Evolutionary conservation across 1,140 invertebrate species (phyloP).

Genomic region (Myzus persicae): DNA sequence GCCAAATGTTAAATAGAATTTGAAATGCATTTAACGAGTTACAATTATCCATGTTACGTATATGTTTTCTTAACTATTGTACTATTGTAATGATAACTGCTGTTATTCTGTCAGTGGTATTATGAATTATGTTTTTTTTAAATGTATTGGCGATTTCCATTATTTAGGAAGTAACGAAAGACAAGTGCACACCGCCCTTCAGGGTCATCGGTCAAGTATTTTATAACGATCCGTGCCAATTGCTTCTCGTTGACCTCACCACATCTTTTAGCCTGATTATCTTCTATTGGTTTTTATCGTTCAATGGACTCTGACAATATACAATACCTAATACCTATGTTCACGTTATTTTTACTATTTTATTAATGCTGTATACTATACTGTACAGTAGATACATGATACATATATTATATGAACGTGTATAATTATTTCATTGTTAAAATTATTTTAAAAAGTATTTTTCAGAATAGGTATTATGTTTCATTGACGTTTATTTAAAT

Average conservation of each 20-base stretch:
- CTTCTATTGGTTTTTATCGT: neutral
- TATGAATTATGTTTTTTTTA: neutral
- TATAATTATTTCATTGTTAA: neutral
- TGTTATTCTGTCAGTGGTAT: neutral
- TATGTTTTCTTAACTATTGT: neutral
- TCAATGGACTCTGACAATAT: neutral
- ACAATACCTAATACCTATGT: neutral
- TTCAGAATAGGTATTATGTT: too few relatives aligned
- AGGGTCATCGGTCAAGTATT: conserved; percentile 6
- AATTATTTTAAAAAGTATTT: neutral
- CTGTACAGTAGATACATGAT: neutral
- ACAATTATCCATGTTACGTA: neutral
- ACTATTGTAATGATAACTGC: neutral
- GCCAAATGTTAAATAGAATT: neutral
- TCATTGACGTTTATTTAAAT: neutral
- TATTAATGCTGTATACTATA: neutral
- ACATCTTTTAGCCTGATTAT: neutral
- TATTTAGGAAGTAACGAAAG: neutral
- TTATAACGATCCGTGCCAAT: neutral
- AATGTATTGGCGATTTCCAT: neutral
- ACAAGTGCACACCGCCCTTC: neutral
- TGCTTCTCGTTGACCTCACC: conserved; percentile 18
- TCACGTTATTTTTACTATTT: neutral
- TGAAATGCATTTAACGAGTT: neutral
- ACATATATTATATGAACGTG: too few relatives aligned